Base-by-base conservation (phyloP, 2,113 vertebrate species). In the Aspidoscelis tigris region DNA sequence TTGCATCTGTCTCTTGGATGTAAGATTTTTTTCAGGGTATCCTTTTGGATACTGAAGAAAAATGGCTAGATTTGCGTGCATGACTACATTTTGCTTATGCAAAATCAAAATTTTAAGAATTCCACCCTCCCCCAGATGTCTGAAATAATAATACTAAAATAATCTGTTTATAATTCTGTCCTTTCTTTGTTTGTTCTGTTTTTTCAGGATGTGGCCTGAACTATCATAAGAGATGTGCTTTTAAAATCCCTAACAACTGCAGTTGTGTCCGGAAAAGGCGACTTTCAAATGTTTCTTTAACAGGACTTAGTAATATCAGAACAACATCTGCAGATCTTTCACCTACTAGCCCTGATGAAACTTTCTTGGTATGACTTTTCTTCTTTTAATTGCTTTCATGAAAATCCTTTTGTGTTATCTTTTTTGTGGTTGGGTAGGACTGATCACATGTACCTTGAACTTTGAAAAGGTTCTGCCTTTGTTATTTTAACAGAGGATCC, bases 191-290 rank as follows among this genome's bases (percentile, higher is more conserved):
- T 33, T 33, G 33, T 33, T 33, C 33, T 95, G 78, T 78, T 39
- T 90, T 93, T 93, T 69, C 89, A 99, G 98, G 98, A 43, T 99
- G 98, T 80, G 99, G 99, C 68, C 95, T 98, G 75, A 99, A 99
- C 93, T 99, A 99, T 90, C 98, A 99, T 92, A 99, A 99, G 92
- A 97, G 98, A 73, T 99, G 99, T 94, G 98, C 98, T 5, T 99
- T 99, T 95, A 99, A 99, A 94, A 99, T 99, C 83, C 98, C 98
- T 2, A 99, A 99, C 92, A 98, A 99, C 92, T 99, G 99, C 95
- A 99, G 97, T 18, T 98, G 98, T 0, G 96, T 99, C 75, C 96
- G 97, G 72, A 96, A 98, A 80, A 97, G 99, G 0, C 96, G 98
- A 4, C 95, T 98, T 14, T 99, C 99, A 1, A 99, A 98, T 0